Conservation (phyloP, 1,140 invertebrate species). For the Meloidogyne exigua region DNA sequence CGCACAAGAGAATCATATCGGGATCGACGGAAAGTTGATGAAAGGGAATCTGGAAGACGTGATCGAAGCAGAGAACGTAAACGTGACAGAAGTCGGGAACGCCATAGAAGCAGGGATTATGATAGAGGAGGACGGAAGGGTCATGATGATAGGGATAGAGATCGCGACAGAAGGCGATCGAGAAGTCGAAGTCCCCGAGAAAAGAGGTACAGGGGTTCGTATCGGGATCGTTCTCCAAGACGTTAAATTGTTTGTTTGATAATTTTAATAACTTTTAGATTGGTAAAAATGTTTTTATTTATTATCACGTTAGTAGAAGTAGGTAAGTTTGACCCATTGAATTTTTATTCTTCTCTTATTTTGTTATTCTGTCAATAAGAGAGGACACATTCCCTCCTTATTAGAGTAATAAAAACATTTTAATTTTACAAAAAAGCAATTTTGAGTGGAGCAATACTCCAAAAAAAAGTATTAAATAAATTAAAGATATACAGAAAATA, state of each 20-base stretch:
- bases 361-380: too few species aligned
- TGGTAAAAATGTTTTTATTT: too few species aligned
- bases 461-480: too few species aligned
- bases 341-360: too few species aligned
- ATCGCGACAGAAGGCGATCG: constrained; percentile 8
- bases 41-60: background rate
- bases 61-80: background rate
- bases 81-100: background rate
- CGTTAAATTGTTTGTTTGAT: background rate
- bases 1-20: background rate
- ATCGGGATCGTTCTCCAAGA: background rate
- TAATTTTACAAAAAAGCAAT: too few species aligned
- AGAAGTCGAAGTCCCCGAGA: constrained; percentile 18
- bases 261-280: background rate
- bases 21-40: background rate
- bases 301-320: too few species aligned
- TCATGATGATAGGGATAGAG: constrained; percentile 5
- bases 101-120: background rate
- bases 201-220: background rate
- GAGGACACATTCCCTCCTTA: too few species aligned
- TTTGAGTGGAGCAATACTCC: too few species aligned
- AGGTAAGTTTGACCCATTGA: too few species aligned
- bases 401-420: too few species aligned
- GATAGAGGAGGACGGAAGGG: background rate
- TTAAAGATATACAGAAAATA: too few species aligned